A percentile compares a stretch with the other conserved stretches of the same genome.
These are phyloP conservation scores for Manis pentadactyla DNA, from an alignment of 2,797 vertebrate genomes.

Conservation along the genomic window DNA sequence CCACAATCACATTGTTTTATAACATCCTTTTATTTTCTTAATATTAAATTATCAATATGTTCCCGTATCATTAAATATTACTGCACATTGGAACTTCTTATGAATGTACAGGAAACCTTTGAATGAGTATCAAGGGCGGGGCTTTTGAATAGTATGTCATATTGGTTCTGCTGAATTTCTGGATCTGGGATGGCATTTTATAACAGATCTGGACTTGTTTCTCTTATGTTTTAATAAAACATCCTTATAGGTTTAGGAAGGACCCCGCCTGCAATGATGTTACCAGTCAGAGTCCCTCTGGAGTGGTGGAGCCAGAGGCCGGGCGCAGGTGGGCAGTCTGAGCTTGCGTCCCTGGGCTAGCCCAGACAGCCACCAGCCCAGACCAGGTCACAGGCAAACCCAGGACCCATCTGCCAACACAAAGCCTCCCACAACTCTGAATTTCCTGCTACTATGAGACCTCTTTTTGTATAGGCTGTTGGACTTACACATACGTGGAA, in stretches of 20 bases:
- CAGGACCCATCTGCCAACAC: not conserved
- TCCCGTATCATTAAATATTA: not conserved
- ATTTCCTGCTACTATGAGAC: not conserved
- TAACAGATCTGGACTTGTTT: not conserved
- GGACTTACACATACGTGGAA: slow-evolving; percentile 4
- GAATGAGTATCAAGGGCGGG: not conserved
- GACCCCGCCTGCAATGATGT: slow-evolving; percentile 34
- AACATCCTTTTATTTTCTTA: not conserved
- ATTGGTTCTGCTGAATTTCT: not conserved
- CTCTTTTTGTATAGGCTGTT: not conserved
- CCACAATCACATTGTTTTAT: not conserved
- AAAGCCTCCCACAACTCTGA: not conserved
- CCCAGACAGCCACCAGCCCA: slow-evolving; percentile 40
- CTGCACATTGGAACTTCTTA: not conserved
- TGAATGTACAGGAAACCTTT: not conserved
- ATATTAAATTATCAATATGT: not conserved
- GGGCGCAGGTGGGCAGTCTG: not conserved
- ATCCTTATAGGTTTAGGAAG: slow-evolving; percentile 36
- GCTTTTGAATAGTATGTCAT: not conserved
- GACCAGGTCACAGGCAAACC: not conserved
- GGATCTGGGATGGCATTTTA: not conserved
- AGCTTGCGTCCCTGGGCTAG: not conserved
- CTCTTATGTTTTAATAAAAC: slow-evolving; percentile 30
- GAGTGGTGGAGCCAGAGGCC: slow-evolving; percentile 40
- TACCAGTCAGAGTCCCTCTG: slow-evolving; percentile 29